Percentiles rank a stretch among this genome's conserved stretches.
Conservation (phyloP, 2,888 invertebrate species). For the Eledona agricola region DNA sequence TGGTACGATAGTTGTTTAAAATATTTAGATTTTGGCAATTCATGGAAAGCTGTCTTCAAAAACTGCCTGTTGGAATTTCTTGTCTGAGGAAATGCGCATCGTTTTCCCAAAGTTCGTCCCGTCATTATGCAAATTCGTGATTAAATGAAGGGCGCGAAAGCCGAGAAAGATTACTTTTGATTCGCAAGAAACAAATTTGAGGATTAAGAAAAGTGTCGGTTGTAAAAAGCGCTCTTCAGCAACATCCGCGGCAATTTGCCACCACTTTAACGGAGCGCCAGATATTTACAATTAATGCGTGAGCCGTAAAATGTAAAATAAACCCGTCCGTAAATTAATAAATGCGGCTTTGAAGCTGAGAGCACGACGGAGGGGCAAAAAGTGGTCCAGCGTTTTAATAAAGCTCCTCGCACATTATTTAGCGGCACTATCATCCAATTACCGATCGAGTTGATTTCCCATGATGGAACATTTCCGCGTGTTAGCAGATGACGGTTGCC, state of each 20-base stretch:
- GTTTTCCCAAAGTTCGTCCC: too few species aligned
- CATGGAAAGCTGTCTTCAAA: too few species aligned
- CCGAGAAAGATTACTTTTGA: background rate
- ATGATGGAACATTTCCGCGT: slow-evolving; percentile 25
- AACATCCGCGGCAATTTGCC: slow-evolving; percentile 13
- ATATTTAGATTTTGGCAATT: too few species aligned
- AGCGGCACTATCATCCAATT: slow-evolving; percentile 18
- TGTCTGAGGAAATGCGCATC: too few species aligned
- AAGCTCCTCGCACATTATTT: slow-evolving; percentile 22
- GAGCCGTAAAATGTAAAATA: slow-evolving; percentile 9
- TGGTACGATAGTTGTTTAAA: too few species aligned
- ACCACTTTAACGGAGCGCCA: slow-evolving; percentile 5
- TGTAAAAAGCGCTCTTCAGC: slow-evolving; percentile 11
- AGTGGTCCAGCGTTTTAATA: slow-evolving; percentile 1
- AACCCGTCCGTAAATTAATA: background rate
- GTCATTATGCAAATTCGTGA: too few species aligned
- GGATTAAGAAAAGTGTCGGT: slow-evolving; percentile 9
- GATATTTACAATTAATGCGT: slow-evolving; percentile 18
- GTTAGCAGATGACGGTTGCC: slow-evolving; percentile 25
- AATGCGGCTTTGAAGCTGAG: background rate
- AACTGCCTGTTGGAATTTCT: too few species aligned
- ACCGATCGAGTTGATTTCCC: slow-evolving; percentile 24
- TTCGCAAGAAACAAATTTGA: slow-evolving; percentile 6
- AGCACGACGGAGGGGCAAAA: background rate
- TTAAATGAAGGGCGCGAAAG: background rate